Conservation (phyloP, 2,113 vertebrate species). For the Fregata magnificens region DNA sequence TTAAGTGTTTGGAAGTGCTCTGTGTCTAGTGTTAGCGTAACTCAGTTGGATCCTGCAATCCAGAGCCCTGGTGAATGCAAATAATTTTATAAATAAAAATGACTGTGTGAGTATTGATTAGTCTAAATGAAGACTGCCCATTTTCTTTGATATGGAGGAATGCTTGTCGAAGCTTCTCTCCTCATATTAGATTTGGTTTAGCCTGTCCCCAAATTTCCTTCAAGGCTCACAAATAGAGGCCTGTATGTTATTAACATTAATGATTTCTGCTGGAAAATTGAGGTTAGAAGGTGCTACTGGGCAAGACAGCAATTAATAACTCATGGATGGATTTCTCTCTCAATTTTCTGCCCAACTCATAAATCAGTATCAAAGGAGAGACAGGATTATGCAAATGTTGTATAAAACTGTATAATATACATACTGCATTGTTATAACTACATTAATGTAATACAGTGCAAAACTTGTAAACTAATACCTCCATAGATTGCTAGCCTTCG, state of each 20-base stretch:
- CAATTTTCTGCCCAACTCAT: slow-evolving; percentile 53
- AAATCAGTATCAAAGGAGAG: slow-evolving; percentile 53
- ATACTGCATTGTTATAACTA: neutral
- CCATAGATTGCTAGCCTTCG: neutral
- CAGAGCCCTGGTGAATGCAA: neutral
- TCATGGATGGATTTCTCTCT: slow-evolving; percentile 38
- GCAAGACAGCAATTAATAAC: slow-evolving; percentile 59
- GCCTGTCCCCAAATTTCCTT: neutral
- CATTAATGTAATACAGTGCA: neutral
- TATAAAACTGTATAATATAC: neutral
- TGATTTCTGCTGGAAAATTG: slow-evolving; percentile 60
- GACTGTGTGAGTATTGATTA: neutral
- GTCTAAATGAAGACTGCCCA: neutral
- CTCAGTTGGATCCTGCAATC: neutral
- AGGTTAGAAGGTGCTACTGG: slow-evolving; percentile 55
- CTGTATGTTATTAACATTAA: slow-evolving; percentile 48
- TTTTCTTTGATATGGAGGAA: neutral
- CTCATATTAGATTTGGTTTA: neutral
- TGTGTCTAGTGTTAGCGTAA: neutral
- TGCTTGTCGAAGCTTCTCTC: neutral
- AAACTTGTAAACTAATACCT: neutral
- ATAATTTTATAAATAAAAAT: neutral
- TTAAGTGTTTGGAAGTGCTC: neutral
- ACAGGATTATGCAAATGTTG: slow-evolving; percentile 46
- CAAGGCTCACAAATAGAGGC: slow-evolving; percentile 2